Percentiles rank a stretch among this genome's conserved stretches.
phyloP scores from a whole-genome alignment of 2,888 invertebrate genomes.

The Exephanes ischioxanthus region DNA sequence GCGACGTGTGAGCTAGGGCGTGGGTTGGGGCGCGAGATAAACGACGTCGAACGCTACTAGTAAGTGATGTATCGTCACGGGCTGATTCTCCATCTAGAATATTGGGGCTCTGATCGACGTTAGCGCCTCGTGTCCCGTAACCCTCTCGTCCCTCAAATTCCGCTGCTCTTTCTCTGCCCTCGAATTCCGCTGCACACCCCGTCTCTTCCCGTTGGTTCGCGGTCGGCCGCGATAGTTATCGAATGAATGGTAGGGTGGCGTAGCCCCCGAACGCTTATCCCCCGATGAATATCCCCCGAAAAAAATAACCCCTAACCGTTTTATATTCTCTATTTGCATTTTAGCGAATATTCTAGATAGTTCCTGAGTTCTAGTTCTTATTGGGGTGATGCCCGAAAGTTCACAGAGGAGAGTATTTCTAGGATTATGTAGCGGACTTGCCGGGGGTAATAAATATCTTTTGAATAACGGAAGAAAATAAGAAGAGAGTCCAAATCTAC shows the following conservation, averaged over 20 bases:
- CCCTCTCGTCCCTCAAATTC: constrained; percentile 16
- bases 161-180: not conserved
- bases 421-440: no score
- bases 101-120: constrained; percentile 57
- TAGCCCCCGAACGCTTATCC: no score
- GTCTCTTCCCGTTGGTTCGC: constrained; percentile 43
- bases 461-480: no score
- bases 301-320: no score
- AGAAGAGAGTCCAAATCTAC: no score
- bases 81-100: constrained; percentile 60
- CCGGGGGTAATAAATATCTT: no score
- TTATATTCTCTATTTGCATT: no score
- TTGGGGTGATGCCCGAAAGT: no score
- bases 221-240: constrained; percentile 53
- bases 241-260: constrained; percentile 20
- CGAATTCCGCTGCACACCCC: not conserved
- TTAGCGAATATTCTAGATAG: no score
- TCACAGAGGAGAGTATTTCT: no score
- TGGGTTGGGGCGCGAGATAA: constrained; percentile 35
- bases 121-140: constrained; percentile 39
- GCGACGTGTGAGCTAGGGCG: not conserved
- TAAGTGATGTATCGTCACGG: constrained; percentile 56
- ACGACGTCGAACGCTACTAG: constrained; percentile 38
- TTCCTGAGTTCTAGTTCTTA: no score
- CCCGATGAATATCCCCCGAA: no score